Conservation (phyloP, 2,797 vertebrate species). For the Nasua narica region DNA sequence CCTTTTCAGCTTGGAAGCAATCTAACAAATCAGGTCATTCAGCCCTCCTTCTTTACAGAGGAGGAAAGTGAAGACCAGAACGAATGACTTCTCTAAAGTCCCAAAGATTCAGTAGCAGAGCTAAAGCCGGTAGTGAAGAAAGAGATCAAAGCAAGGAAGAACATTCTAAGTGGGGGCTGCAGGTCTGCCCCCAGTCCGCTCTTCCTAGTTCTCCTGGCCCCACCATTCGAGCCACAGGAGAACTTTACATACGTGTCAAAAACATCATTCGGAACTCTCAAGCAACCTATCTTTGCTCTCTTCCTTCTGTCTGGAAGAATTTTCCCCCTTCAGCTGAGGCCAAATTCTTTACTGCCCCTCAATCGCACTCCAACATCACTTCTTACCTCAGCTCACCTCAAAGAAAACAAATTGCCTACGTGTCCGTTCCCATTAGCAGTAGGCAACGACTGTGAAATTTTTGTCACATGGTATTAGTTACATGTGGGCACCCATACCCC, state of each 20-base stretch:
- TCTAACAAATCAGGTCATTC: slow-evolving; percentile 43
- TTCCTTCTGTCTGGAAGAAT: background rate
- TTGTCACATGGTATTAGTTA: background rate
- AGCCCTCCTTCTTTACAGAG: slow-evolving; percentile 20
- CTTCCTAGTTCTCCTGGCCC: background rate
- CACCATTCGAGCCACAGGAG: background rate
- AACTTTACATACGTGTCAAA: background rate
- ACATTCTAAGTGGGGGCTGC: background rate
- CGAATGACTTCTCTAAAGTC: slow-evolving; percentile 12
- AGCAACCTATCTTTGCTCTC: background rate
- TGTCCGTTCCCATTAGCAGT: background rate
- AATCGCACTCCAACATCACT: background rate
- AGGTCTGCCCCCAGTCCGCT: background rate
- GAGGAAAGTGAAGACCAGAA: slow-evolving; percentile 4
- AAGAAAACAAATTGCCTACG: background rate
- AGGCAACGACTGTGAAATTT: background rate
- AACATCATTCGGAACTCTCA: background rate
- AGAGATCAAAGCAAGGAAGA: background rate
- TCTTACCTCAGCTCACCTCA: background rate
- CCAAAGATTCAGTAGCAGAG: background rate
- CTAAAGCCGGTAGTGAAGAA: background rate
- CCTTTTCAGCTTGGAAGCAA: slow-evolving; percentile 40
- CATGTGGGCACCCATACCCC: background rate
- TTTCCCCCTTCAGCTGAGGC: background rate
- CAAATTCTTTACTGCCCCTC: slow-evolving; percentile 3